These are phyloP conservation scores for Protonibea diacanthus DNA, from an alignment of 2,797 vertebrate species.

Conservation along the genomic window DNA sequence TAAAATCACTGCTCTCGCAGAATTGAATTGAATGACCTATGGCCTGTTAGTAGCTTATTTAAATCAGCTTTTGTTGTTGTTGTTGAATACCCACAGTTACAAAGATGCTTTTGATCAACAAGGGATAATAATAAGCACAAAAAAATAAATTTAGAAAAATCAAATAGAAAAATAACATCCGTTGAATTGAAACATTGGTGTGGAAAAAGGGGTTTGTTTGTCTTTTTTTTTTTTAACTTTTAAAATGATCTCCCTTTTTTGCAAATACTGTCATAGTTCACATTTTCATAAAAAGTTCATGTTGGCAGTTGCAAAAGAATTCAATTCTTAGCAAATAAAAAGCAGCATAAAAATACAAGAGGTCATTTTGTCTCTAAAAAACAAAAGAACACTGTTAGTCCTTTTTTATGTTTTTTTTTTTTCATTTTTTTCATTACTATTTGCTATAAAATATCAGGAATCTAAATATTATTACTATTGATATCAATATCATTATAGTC, in stretches of 20 bases:
- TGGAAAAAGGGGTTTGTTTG: slow-evolving; percentile 79
- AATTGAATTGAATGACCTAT: slow-evolving; percentile 68
- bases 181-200: slow-evolving; percentile 87
- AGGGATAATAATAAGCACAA: slow-evolving; percentile 86
- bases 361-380: slow-evolving; percentile 91
- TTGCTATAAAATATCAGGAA: slow-evolving; percentile 92
- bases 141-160: slow-evolving; percentile 87
- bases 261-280: slow-evolving; percentile 90
- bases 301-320: slow-evolving; percentile 92
- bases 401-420: slow-evolving; percentile 85
- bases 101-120: slow-evolving; percentile 83
- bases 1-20: slow-evolving; percentile 70
- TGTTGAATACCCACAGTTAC: slow-evolving; percentile 84
- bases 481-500: slow-evolving; percentile 90
- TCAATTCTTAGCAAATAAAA: slow-evolving; percentile 91
- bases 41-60: slow-evolving; percentile 72
- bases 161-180: slow-evolving; percentile 90
- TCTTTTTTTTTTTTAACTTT: slow-evolving; percentile 82
- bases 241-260: slow-evolving; percentile 88
- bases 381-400: slow-evolving; percentile 89
- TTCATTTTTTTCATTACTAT: slow-evolving; percentile 82
- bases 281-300: slow-evolving; percentile 91
- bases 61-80: slow-evolving; percentile 43
- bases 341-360: slow-evolving; percentile 94
- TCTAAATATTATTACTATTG: slow-evolving; percentile 92